Base-by-base conservation (phyloP, 2,888 invertebrate genomes). In the Drosophila borealis region DNA sequence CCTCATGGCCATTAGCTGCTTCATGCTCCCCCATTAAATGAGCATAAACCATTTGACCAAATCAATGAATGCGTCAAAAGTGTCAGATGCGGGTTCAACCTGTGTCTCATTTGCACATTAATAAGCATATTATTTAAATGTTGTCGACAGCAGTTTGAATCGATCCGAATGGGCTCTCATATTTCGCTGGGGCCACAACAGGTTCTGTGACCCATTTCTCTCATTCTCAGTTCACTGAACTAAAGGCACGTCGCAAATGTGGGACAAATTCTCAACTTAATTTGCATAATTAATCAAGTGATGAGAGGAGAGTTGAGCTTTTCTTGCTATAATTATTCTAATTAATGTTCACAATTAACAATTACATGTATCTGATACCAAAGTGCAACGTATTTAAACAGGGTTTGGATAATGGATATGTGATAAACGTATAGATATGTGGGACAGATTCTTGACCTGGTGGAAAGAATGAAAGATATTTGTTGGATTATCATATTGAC, bases 131-230 rank as follows among this genome's bases (percentile, higher is more conserved):
- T 80, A 85, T 85, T 82, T 54, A 74, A 86, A 79, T 80, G 55
- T 63, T 70, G 59, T 77, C 63, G 78, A 64, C 72, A 70, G n/a
- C 36, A 1, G 13, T 62, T 62, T 48, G 33, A 60, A 33, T 25
- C 36, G 42, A 65, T 54, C 55, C 49, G 39, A 33, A 57, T 25
- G 53, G 13, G 13, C 17, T 21, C 29, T 53, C 39, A 17, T 29
- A 33, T 66, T 21, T 50, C 25, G 41, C 71, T 42, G 11, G 36
- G 46, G 45, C 41, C 48, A 19, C 60, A 85, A 81, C 88, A 70
- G 86, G 85, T 88, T 85, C 68, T 64, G 39, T 60, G 86, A 81
- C 88, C 88, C 80, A 86, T 74, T 81, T 88, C 69, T 71, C 19
- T 21, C 10, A 10, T 61, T 74, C 55, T 60, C 48, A 62, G 84